A percentile compares a stretch with the other conserved stretches of the same genome.
Evolutionary conservation across 2,797 vertebrate genomes (phyloP).

Genomic region (Pristis pectinata): DNA sequence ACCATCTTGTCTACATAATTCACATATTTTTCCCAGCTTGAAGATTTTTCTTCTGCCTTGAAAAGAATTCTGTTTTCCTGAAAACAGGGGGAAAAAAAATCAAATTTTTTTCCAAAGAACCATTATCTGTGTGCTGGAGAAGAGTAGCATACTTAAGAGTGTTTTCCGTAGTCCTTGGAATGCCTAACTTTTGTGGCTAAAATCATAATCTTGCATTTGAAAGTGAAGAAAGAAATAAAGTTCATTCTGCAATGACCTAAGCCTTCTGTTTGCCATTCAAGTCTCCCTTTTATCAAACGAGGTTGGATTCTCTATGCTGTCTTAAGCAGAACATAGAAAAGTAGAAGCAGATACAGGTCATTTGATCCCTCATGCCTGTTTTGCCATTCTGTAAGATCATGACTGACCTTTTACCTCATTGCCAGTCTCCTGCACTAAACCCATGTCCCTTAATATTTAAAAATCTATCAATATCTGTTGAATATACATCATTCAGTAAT

Average conservation of each 20-base stretch:
- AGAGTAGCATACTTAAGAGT: neutral
- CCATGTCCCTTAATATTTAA: no score
- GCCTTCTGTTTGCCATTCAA: neutral
- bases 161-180: neutral
- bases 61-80: slow-evolving; percentile 65
- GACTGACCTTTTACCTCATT: no score
- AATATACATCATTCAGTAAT: no score
- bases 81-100: neutral
- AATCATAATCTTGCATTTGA: neutral
- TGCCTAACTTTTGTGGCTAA: neutral
- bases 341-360: no score
- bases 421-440: no score
- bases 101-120: neutral
- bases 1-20: slow-evolving; percentile 47
- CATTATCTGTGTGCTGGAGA: neutral
- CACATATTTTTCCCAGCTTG: slow-evolving; percentile 52
- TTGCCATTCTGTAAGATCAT: no score
- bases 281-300: no score
- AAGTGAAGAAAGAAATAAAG: neutral
- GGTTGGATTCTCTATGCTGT: no score
- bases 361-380: no score
- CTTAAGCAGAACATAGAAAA: no score
- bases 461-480: no score
- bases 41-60: slow-evolving; percentile 43
- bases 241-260: neutral